These are phyloP conservation scores for Stigmatopora argus DNA, from an alignment of 2,113 vertebrate genomes.

Conservation along the genomic window DNA sequence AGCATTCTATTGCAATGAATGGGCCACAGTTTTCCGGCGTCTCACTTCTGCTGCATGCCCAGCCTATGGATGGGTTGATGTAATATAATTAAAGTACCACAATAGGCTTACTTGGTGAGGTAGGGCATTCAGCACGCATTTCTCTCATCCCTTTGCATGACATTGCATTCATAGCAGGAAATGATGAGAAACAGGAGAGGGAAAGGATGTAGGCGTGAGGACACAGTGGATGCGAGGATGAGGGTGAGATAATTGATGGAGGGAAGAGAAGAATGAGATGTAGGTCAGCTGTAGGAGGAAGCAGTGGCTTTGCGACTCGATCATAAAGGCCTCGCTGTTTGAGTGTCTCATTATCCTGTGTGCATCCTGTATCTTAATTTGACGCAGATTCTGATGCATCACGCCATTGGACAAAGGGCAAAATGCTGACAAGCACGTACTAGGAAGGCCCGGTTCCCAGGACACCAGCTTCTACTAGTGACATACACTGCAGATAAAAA, in stretches of 20 bases:
- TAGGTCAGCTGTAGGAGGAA: slow-evolving; percentile 48
- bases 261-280: slow-evolving; percentile 18
- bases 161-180: slow-evolving; percentile 33
- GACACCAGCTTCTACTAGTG: neutral
- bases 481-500: neutral
- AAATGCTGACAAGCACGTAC: slow-evolving; percentile 9
- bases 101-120: slow-evolving; percentile 42
- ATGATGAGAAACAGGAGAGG: slow-evolving; percentile 22
- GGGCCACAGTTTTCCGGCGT: slow-evolving; percentile 28
- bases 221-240: slow-evolving; percentile 28
- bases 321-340: slow-evolving; percentile 17
- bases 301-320: slow-evolving; percentile 38
- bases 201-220: slow-evolving; percentile 15
- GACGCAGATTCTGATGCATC: slow-evolving; percentile 10
- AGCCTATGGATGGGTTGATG: slow-evolving; percentile 30
- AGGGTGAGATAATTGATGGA: slow-evolving; percentile 22
- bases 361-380: slow-evolving; percentile 19
- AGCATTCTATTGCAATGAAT: slow-evolving; percentile 17
- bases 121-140: slow-evolving; percentile 34
- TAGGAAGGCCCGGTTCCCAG: neutral
- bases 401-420: slow-evolving; percentile 12
- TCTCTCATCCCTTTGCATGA: slow-evolving; percentile 36
- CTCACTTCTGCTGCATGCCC: slow-evolving; percentile 22
- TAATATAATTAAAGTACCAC: slow-evolving; percentile 58
- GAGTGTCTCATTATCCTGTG: slow-evolving; percentile 4